Evolutionary conservation across 1,140 invertebrate species (phyloP).

Genomic region (Subanguina moxae): DNA sequence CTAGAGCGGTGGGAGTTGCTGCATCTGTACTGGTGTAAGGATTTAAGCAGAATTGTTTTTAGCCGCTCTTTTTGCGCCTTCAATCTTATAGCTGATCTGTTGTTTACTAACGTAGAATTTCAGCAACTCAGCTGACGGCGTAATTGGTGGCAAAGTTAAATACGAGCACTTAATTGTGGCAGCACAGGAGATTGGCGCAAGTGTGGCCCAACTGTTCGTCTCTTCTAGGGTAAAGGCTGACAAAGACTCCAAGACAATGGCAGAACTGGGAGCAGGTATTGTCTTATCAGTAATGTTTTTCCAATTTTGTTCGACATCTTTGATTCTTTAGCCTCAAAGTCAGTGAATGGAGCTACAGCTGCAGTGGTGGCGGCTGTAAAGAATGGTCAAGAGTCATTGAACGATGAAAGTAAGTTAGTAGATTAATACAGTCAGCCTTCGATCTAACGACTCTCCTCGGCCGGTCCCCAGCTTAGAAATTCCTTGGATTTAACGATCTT

Average conservation of each 20-base stretch:
- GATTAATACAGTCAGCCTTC: too few relatives aligned
- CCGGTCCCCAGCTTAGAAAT: too few relatives aligned
- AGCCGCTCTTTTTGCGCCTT: too few relatives aligned
- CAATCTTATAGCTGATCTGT: too few relatives aligned
- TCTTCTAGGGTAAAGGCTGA: constrained; percentile 87
- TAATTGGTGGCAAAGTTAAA: constrained; percentile 63
- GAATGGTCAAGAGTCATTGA: constrained; percentile 76
- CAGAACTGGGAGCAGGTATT: constrained; percentile 67
- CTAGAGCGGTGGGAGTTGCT: constrained; percentile 79
- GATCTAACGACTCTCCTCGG: too few relatives aligned
- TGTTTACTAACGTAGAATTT: constrained; percentile 32
- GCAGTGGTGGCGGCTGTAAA: constrained; percentile 87
- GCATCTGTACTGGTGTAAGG: constrained; percentile 43
- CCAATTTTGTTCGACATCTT: too few relatives aligned
- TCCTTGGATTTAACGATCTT: too few relatives aligned
- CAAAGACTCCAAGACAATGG: constrained; percentile 73
- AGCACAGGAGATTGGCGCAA: constrained; percentile 92
- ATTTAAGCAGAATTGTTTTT: not conserved
- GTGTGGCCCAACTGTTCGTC: constrained; percentile 91
- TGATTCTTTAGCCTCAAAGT: constrained; percentile 71
- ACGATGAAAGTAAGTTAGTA: constrained; percentile 73
- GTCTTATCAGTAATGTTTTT: too few relatives aligned
- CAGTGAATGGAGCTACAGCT: constrained; percentile 81
- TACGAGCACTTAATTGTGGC: constrained; percentile 89
- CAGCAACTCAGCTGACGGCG: constrained; percentile 66